Conservation (phyloP, 2,888 invertebrate genomes). For the Tetragonisca angustula region DNA sequence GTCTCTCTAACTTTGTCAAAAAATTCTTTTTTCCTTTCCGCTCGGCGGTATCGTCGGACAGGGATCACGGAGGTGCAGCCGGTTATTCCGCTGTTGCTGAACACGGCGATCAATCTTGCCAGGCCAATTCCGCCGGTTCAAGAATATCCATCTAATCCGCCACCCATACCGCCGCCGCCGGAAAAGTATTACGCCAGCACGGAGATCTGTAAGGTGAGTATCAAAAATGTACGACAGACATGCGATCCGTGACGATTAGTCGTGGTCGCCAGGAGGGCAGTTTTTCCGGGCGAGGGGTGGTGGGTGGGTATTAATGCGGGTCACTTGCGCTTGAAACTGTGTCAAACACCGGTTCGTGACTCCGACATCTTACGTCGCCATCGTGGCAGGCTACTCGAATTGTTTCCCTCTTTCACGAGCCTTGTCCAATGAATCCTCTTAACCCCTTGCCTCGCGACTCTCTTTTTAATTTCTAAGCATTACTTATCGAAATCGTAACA, state of each 20-base stretch:
- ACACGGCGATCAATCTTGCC: conserved; percentile 81
- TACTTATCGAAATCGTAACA: too few relatives aligned
- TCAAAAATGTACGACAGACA: conserved; percentile 69
- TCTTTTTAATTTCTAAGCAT: too few relatives aligned
- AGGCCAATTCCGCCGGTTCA: conserved; percentile 81
- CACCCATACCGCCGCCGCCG: conserved; percentile 88
- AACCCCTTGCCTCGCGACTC: background rate
- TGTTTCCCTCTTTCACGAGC: conserved; percentile 37
- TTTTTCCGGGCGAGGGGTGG: background rate
- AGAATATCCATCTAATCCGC: conserved; percentile 85
- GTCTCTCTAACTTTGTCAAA: conserved; percentile 62
- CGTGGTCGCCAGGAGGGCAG: conserved; percentile 3
- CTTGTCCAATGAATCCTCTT: conserved; percentile 20
- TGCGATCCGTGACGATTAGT: conserved; percentile 71
- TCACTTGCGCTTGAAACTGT: conserved; percentile 62
- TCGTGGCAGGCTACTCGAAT: conserved; percentile 41
- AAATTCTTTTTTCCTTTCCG: conserved; percentile 49
- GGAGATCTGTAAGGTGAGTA: conserved; percentile 85
- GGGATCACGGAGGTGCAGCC: conserved; percentile 79
- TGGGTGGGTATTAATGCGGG: conserved; percentile 49
- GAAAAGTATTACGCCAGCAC: conserved; percentile 90
- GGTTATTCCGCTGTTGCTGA: conserved; percentile 81
- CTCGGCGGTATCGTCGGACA: conserved; percentile 56
- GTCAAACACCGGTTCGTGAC: conserved; percentile 67
- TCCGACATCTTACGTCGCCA: conserved; percentile 56